Evolutionary conservation across 2,113 vertebrate species (phyloP).

Genomic region (Oceanites oceanicus): DNA sequence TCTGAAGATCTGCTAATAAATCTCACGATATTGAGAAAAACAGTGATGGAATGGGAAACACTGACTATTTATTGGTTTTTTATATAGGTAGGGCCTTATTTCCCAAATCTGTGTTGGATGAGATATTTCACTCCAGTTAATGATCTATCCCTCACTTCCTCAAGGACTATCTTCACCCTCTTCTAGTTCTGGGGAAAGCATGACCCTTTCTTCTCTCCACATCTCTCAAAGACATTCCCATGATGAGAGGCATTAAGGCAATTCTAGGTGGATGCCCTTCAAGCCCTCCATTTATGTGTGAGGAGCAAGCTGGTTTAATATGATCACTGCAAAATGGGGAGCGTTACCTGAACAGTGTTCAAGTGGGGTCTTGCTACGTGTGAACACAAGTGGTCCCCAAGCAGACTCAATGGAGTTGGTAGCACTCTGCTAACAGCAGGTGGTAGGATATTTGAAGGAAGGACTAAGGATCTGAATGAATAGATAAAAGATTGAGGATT

Average conservation of each 20-base stretch:
- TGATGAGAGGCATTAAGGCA: background rate
- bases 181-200: background rate
- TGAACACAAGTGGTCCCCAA: background rate
- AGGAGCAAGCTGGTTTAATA: background rate
- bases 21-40: background rate
- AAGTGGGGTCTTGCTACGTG: background rate
- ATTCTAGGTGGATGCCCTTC: background rate
- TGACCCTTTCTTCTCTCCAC: background rate
- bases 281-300: background rate
- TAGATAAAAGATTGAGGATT: background rate
- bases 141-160: background rate
- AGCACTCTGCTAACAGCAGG: background rate
- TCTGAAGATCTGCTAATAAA: background rate
- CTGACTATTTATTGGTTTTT: background rate
- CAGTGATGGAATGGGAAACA: background rate
- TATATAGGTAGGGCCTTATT: background rate
- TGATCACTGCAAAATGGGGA: background rate
- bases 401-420: background rate
- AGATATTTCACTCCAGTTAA: background rate
- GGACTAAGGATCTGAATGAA: background rate
- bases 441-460: background rate
- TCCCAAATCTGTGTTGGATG: background rate
- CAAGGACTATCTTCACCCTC: background rate
- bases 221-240: background rate
- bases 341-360: background rate